Conservation (phyloP, 2,888 invertebrate species). For the Hipparchia sbordonii region DNA sequence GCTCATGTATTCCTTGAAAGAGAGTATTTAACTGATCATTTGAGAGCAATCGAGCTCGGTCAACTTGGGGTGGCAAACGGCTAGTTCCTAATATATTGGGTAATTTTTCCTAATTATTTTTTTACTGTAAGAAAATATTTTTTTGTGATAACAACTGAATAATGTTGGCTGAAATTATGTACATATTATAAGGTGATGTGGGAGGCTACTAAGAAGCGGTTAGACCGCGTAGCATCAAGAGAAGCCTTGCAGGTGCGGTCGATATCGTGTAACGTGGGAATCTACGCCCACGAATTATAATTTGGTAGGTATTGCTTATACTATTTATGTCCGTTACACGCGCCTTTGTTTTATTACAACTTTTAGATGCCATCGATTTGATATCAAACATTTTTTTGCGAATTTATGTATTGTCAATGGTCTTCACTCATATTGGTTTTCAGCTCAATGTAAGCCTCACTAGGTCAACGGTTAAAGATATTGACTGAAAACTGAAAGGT, state of each 20-base stretch:
- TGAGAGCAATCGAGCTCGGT: too few species aligned
- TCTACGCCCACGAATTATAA: conserved; percentile 11
- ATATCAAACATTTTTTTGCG: neutral
- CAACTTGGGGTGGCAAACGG: too few species aligned
- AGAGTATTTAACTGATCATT: too few species aligned
- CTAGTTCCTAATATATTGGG: too few species aligned
- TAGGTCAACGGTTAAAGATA: too few species aligned
- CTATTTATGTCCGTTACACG: neutral
- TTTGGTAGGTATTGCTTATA: neutral
- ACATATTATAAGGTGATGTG: neutral
- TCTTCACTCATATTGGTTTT: too few species aligned
- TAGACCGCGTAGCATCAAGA: conserved; percentile 60
- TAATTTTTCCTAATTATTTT: neutral
- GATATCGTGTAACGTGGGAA: conserved; percentile 65
- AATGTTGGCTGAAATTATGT: neutral
- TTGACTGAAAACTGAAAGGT: too few species aligned
- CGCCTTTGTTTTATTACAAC: neutral
- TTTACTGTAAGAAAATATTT: neutral
- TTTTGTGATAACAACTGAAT: neutral
- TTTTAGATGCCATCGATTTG: neutral
- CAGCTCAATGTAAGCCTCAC: too few species aligned
- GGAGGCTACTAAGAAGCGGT: conserved; percentile 42
- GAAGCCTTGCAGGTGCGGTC: conserved; percentile 75
- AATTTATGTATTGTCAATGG: neutral
- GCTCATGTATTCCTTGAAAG: too few species aligned